Base-by-base conservation (phyloP, 2,888 invertebrate species). In the Cryptosula pallasiana region DNA sequence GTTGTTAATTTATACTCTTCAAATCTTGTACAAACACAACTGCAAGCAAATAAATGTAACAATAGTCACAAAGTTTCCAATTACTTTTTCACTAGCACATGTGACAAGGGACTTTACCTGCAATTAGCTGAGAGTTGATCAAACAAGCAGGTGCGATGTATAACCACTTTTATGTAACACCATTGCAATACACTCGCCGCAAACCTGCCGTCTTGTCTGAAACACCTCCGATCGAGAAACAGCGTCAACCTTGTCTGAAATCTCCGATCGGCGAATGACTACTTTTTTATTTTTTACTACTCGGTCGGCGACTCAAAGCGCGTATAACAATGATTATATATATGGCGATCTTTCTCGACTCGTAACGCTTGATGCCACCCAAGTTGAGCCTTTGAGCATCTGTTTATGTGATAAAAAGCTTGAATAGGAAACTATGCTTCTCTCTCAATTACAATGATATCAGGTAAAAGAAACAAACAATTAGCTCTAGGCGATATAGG, bases 401-500 rank as follows among this genome's bases (percentile, higher is more conserved):
- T 63, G 63, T 63, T 63, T 63, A 63, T 63, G 27, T 27, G 20
- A 63, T 63, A 32, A 63, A 63, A 63, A 63, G 32, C 32, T 63
- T 63, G 63, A 63, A 63, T 32, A 27, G 25, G 32, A 63, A 63
- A 32, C 63, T 63, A 63, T 27, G 63, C 63, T 63, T 55, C 27
- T 25, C 29, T 13, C 63, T 63, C 32, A 5, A 27, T 63, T 27
- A 63, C 63, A 63, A 63, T 63, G 63, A 63, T 63, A 63, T 63
- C 63, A 32, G 25, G 32, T 63, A 29, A 63, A 63, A 63, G 63
- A 63, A 63, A 63, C 63, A 63, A 63, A 63, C 63, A 63, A 63
- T 63, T 63, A 63, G 63, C 63, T 32, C 27, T 27, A 25, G 63
- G 63, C 63, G 20, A 63, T 25, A 63, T 63, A 63, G 63, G 63